A percentile compares a stretch with the other conserved stretches of the same genome.
Conservation (phyloP, 2,797 vertebrate genomes). For the Cossypha niveicapilla region DNA sequence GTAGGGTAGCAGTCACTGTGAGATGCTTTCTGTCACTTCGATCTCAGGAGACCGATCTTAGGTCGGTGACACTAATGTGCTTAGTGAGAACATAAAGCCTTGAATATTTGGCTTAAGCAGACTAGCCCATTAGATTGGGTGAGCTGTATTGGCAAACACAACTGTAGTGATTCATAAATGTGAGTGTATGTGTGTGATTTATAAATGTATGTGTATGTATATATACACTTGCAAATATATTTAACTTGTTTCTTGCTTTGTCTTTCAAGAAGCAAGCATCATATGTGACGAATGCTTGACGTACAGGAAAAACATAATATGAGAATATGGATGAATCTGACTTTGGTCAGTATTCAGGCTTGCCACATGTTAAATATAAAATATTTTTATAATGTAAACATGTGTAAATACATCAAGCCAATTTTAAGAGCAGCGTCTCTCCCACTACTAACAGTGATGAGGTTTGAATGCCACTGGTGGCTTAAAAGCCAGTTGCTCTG, state of each 20-base stretch:
- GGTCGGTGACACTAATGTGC: background rate
- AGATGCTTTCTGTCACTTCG: background rate
- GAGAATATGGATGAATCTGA: background rate
- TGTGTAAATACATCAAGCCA: background rate
- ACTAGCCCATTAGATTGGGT: background rate
- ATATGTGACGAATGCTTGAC: background rate
- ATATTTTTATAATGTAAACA: background rate
- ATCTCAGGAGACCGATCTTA: background rate
- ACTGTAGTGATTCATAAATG: background rate
- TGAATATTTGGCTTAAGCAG: background rate
- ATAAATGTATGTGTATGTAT: background rate
- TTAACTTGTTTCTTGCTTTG: background rate
- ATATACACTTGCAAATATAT: accelerated
- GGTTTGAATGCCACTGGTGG: background rate
- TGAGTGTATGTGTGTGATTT: background rate
- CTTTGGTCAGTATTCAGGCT: background rate
- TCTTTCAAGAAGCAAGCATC: background rate
- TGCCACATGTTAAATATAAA: background rate
- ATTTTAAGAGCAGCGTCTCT: accelerated
- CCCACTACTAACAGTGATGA: background rate
- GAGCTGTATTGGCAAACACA: background rate
- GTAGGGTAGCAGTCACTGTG: accelerated
- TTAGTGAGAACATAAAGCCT: background rate
- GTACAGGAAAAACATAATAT: background rate
- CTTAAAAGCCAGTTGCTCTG: background rate